Evolutionary conservation across 2,113 vertebrate genomes (phyloP).

Genomic region (Labeo catla): DNA sequence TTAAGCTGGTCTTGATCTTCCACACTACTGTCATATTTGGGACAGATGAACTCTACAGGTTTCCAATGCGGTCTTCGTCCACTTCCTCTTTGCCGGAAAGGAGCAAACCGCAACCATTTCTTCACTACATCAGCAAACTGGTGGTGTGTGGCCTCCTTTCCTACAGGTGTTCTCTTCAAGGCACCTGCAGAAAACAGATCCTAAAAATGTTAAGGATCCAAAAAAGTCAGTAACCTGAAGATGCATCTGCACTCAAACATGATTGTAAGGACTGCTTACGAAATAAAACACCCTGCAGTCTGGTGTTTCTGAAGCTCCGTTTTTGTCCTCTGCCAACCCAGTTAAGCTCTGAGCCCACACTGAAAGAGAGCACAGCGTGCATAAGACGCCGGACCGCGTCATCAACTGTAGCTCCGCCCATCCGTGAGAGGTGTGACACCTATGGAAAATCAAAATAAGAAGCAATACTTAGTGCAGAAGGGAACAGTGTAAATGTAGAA

Average conservation of each 20-base stretch:
- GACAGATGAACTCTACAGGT: conserved; percentile 59
- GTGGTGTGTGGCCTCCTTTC: conserved; percentile 69
- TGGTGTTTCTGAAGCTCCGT: conserved; percentile 68
- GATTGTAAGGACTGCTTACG: conserved; percentile 57
- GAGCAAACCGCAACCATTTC: conserved; percentile 68
- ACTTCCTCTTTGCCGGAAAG: conserved; percentile 66
- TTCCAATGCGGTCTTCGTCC: conserved; percentile 61
- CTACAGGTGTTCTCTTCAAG: conserved; percentile 67
- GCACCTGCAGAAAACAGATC: conserved; percentile 54
- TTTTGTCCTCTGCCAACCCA: conserved; percentile 69
- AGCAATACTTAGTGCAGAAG: background rate
- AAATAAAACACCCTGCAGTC: conserved; percentile 68
- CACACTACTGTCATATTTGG: conserved; percentile 44
- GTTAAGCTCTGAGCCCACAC: conserved; percentile 68
- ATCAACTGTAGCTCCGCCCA: conserved; percentile 68
- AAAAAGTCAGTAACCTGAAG: background rate
- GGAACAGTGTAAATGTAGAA: background rate
- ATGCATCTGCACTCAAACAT: background rate
- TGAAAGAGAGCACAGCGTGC: conserved; percentile 69
- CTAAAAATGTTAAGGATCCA: background rate
- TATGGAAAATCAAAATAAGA: conserved; percentile 36
- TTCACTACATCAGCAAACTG: conserved; percentile 70
- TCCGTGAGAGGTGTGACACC: conserved; percentile 66
- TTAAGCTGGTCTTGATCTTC: conserved; percentile 34
- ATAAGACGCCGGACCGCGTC: conserved; percentile 67